A percentile compares a stretch with the other conserved stretches of the same genome.
Conservation (phyloP, 2,113 vertebrate genomes). For the Anser brachyrhynchus region DNA sequence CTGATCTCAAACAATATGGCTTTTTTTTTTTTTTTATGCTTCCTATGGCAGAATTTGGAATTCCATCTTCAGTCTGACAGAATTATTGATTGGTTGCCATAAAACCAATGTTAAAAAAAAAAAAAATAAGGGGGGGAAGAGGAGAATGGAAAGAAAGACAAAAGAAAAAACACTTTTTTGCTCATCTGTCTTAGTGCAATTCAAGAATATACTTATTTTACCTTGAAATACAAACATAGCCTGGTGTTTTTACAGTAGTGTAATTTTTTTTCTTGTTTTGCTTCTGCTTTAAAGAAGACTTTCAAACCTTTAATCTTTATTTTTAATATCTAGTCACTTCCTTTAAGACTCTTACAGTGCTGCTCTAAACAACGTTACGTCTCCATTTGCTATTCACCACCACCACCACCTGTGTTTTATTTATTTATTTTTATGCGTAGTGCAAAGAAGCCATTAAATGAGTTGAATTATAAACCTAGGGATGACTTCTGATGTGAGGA, state of each 20-base stretch:
- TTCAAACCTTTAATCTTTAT: background rate
- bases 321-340: background rate
- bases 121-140: no score
- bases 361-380: background rate
- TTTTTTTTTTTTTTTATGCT: background rate
- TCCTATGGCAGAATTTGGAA: background rate
- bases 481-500: background rate
- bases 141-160: no score
- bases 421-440: background rate
- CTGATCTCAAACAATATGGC: background rate
- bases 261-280: background rate
- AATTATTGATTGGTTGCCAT: background rate
- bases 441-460: background rate
- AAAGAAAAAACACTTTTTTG: background rate
- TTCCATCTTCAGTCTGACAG: background rate
- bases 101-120: background rate
- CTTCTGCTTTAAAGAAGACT: background rate
- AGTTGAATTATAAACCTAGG: background rate
- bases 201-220: background rate
- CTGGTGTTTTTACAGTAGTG: background rate
- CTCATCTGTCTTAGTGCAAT: background rate
- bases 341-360: background rate
- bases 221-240: background rate
- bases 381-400: background rate
- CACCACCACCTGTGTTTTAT: background rate